A percentile compares a stretch with the other conserved stretches of the same genome.
phyloP scores from a whole-genome alignment of 2,888 invertebrate species.

The Meliscaeva auricollis region DNA sequence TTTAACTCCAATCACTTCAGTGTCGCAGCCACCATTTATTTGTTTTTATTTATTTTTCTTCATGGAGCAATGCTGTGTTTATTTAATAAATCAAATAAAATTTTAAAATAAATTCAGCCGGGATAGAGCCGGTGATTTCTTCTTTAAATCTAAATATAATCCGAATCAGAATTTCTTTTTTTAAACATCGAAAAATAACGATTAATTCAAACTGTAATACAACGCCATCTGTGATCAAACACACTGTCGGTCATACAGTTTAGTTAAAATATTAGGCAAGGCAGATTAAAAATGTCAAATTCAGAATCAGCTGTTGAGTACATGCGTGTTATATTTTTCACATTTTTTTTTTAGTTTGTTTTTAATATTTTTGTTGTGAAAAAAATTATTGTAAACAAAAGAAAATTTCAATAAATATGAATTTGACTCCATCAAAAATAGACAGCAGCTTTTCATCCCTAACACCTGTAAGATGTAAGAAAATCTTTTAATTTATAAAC shows the following conservation, averaged over 20 bases:
- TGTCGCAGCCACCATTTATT: no score
- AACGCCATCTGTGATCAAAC: slow-evolving; percentile 53
- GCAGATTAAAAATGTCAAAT: slow-evolving; percentile 2
- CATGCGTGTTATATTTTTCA: slow-evolving; percentile 2
- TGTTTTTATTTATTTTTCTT: no score
- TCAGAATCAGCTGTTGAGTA: slow-evolving; percentile 48
- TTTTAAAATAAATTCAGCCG: no score
- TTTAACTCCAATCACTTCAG: no score
- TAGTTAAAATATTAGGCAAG: no score
- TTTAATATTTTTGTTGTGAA: background rate
- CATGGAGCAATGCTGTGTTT: no score
- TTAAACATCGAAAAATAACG: no score
- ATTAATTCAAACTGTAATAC: background rate
- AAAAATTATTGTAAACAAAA: slow-evolving; percentile 22
- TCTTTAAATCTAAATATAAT: no score
- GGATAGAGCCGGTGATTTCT: no score
- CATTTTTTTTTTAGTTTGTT: background rate
- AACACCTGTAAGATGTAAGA: slow-evolving; percentile 66
- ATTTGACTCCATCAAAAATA: slow-evolving; percentile 39
- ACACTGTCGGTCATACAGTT: slow-evolving; percentile 46
- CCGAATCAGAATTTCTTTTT: no score
- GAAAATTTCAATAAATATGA: slow-evolving; percentile 26
- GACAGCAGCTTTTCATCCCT: slow-evolving; percentile 40
- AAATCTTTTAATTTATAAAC: background rate
- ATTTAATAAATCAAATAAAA: no score